phyloP scores from a whole-genome alignment of 2,113 vertebrate species.

The Coryphaenoides rupestris region DNA sequence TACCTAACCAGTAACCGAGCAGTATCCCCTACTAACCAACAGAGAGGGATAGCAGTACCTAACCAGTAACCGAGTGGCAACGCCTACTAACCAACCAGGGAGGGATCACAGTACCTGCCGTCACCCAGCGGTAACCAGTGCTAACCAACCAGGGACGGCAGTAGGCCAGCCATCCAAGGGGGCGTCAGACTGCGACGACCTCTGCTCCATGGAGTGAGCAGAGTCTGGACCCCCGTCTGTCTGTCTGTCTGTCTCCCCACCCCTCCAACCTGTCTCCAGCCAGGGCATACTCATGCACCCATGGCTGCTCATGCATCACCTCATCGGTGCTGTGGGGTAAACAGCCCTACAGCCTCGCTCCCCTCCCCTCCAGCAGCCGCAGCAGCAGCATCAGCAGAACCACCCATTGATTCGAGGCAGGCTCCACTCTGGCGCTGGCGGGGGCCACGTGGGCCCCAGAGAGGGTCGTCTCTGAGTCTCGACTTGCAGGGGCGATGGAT shows the following conservation, averaged over 20 bases:
- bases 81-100: too few species aligned
- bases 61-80: too few species aligned
- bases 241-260: conserved; percentile 35
- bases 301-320: conserved; percentile 53
- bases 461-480: conserved; percentile 9
- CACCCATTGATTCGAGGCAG: conserved; percentile 19
- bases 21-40: too few species aligned
- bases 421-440: neutral
- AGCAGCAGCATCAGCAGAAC: neutral
- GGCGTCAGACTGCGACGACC: too few species aligned
- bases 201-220: too few species aligned
- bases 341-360: conserved; percentile 12
- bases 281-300: too few species aligned
- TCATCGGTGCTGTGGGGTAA: conserved; percentile 43
- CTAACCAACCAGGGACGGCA: too few species aligned
- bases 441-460: conserved; percentile 15
- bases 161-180: too few species aligned
- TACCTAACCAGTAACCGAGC: too few species aligned
- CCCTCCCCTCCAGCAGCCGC: neutral
- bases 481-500: conserved; percentile 20
- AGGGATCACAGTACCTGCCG: too few species aligned
- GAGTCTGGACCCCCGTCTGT: neutral
- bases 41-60: too few species aligned
- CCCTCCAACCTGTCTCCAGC: conserved; percentile 30
- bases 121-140: too few species aligned